Percentiles rank a stretch among this genome's conserved stretches.
These are phyloP conservation scores for Phalacrocorax carbo DNA, from an alignment of 2,113 vertebrate species.

Conservation along the genomic window DNA sequence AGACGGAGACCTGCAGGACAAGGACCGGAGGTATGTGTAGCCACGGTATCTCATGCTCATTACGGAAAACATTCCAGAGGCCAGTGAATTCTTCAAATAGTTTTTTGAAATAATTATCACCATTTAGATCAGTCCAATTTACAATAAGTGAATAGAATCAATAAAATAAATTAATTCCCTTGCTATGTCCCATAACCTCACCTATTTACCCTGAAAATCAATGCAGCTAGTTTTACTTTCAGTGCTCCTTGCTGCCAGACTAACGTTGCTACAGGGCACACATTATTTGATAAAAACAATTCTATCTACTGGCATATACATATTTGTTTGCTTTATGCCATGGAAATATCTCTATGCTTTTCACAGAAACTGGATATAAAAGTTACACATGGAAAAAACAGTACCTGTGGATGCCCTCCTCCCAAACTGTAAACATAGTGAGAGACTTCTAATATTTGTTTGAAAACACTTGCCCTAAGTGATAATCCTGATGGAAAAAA, in stretches of 20 bases:
- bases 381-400: not conserved
- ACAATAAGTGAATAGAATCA: not conserved
- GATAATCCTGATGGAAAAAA: conserved; percentile 41
- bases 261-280: conserved; percentile 22
- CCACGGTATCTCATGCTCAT: not conserved
- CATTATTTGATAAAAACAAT: conserved; percentile 16
- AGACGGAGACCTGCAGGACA: not conserved
- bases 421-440: conserved; percentile 11
- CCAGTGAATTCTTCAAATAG: not conserved
- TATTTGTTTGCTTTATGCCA: not conserved
- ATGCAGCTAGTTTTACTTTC: not conserved
- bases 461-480: conserved; percentile 43
- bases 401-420: not conserved
- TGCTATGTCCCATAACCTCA: not conserved
- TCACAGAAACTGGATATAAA: not conserved
- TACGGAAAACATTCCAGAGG: not conserved
- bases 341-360: not conserved
- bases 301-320: not conserved
- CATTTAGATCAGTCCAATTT: not conserved
- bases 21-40: not conserved
- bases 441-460: conserved; percentile 26
- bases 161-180: not conserved
- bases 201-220: not conserved
- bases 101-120: not conserved
- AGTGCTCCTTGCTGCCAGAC: not conserved